Evolutionary conservation across 1,140 invertebrate genomes (phyloP), one percentile per base, ranked within the genome.

Genomic region (Latrodectus geometricus): DNA sequence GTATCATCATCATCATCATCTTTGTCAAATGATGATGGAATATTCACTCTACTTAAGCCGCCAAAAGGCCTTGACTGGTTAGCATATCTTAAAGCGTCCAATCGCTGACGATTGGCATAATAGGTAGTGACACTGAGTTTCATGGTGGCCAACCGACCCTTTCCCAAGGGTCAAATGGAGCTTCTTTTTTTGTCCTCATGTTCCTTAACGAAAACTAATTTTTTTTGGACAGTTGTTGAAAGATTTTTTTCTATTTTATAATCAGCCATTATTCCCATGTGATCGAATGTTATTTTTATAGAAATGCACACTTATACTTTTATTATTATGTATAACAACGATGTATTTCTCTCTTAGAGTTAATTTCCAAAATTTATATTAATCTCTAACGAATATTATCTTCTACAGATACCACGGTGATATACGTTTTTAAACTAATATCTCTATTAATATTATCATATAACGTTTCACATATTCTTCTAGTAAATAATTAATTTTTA

Each of bases 71-170:
- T 68, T 15, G 56, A 9, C 35, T 88, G 87, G 21, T 75, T 84
- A n/a, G 70, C 56, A 11, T 84, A 80, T 49, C 81, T 52, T 0
- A 88, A 50, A 48, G 80, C 69, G 20, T 72, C 79, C 52, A 88
- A 77, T 21, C 88, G 65, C 73, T 88, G 87, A 17, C 80, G 65
- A 17, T 86, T 74, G 9, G 88, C 88, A 54, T 87, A 35, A 61
- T 83, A 88, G 0, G 88, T 88, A 35, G 87, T 88, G 17, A 88
- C 87, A 77, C 88, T 88, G 21, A 88, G 77, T 72, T 88, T 88
- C 88, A 88, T 88, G 54, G 69, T 79, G 56, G 83, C 83, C 66
- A n/a, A 73, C 8, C 74, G 83, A 75, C 83, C 83, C n/a, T 70
- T 61, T 48, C 73, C 74, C 74, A 70, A 85, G 20, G 83, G 83